These are phyloP conservation scores for Knipowitschia caucasica DNA, from an alignment of 2,797 vertebrate genomes.

Conservation along the genomic window DNA sequence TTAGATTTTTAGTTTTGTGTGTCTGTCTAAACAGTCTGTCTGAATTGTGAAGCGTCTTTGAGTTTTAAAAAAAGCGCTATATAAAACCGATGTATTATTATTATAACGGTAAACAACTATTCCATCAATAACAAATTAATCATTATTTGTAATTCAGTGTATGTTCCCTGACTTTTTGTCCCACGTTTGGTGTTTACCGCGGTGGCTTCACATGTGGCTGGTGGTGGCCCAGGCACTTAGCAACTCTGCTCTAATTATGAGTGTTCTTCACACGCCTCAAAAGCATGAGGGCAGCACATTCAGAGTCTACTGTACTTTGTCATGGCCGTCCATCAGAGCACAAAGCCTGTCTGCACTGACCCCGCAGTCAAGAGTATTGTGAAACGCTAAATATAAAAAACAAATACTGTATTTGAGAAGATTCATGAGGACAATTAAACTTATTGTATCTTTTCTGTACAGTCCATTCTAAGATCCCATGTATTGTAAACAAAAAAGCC, in stretches of 20 bases:
- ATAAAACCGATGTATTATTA: too few species aligned
- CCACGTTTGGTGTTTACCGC: conserved; percentile 1
- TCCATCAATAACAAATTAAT: too few species aligned
- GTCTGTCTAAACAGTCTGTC: too few species aligned
- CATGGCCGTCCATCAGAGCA: not conserved
- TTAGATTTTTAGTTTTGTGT: too few species aligned
- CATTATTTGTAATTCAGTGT: not conserved
- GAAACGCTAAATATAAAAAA: not conserved
- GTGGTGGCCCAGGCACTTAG: conserved; percentile 17
- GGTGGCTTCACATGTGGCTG: not conserved
- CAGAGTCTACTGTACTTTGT: not conserved
- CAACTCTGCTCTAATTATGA: conserved; percentile 48
- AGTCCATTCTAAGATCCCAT: too few species aligned
- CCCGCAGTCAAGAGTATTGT: not conserved
- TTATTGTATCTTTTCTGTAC: too few species aligned
- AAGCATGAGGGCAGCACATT: not conserved
- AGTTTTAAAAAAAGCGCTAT: too few species aligned
- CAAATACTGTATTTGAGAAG: not conserved
- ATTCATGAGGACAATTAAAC: not conserved
- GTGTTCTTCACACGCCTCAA: conserved; percentile 26
- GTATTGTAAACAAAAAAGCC: too few species aligned
- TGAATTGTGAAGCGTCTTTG: too few species aligned
- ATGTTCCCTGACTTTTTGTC: not conserved
- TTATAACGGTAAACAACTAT: too few species aligned
- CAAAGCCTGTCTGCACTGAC: not conserved